Percentiles rank a stretch among this genome's conserved stretches.
Conservation (phyloP, 1,140 invertebrate genomes). For the Neodiprion lecontei region DNA sequence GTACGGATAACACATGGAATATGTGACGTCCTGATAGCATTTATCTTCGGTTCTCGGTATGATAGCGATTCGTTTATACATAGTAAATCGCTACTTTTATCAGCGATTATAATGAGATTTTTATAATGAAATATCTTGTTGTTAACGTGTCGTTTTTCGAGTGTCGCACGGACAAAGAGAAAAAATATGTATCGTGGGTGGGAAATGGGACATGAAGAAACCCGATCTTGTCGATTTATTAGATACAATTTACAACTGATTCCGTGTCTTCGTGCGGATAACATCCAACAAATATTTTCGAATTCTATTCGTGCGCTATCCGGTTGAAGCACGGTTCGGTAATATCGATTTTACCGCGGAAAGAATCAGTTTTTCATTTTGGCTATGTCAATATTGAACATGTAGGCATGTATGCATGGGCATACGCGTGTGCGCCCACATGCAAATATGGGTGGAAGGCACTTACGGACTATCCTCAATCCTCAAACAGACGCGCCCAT, state of each 20-base stretch:
- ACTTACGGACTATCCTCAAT: not conserved
- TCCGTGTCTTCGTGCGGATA: too few species aligned
- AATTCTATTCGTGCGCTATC: not conserved
- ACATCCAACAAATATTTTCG: not conserved
- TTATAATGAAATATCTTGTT: slow-evolving; percentile 8
- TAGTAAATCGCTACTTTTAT: slow-evolving; percentile 54
- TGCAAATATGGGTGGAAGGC: slow-evolving; percentile 11
- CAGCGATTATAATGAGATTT: slow-evolving; percentile 58
- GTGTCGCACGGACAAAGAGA: not conserved
- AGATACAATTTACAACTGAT: too few species aligned
- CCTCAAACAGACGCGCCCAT: slow-evolving; percentile 1
- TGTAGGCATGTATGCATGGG: slow-evolving; percentile 23
- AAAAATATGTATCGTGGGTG: too few species aligned
- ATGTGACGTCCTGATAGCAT: slow-evolving; percentile 60
- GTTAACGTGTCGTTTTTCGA: slow-evolving; percentile 3
- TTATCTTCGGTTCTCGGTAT: slow-evolving; percentile 69
- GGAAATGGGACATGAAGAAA: too few species aligned
- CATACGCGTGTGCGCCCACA: slow-evolving; percentile 18
- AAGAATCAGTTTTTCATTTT: slow-evolving; percentile 11
- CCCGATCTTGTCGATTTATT: too few species aligned
- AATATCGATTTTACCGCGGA: not conserved
- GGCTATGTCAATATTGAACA: slow-evolving; percentile 5
- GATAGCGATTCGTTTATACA: not conserved
- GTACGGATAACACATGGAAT: not conserved
- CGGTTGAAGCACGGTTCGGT: not conserved